Evolutionary conservation across 1,140 invertebrate species (phyloP), one percentile per base, ranked within the genome.

Genomic region (Diabrotica virgifera): DNA sequence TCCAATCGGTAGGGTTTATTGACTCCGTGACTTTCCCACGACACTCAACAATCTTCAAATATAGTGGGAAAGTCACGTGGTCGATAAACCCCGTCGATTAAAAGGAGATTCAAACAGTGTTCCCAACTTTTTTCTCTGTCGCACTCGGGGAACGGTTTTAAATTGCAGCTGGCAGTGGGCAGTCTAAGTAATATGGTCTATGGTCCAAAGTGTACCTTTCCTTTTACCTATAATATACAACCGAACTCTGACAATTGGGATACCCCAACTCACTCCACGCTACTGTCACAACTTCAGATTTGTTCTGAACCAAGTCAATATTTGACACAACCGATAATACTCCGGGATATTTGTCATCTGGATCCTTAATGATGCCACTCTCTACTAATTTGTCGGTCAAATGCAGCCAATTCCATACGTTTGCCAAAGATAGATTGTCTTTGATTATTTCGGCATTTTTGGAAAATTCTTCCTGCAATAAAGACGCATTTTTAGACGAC

Each of bases 381-480:
- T 89, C 87, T 5, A 89, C 85, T 5, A 91, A 80, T 12, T 84
- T 85, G 57, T 84, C 84, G 80, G 90, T 91, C 24, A 90, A 83
- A 64, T 87, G 85, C 40, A 94, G 73, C 86, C 90, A 91, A 60
- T 88, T 85, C 90, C 90, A 92, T 11, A 92, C 77, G 67, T 85
- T 87, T 69, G 85, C 85, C 12, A 92, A 74, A 3, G 82, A 69
- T 61, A 73, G 84, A 70, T 88, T 84, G 68, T 87, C 85, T 67
- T 87, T 85, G 0, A 87, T 86, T 46, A 89, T 70, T 68, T 89
- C 85, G 2, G 86, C 87, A 75, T 91, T 90, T 76, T 85, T 83
- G 75, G 79, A 82, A 54, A 88, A 76, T 52, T 86, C 85, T 38
- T 81, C 74, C 84, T 87, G 69, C 62, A 74, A 65, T 52, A 24